Evolutionary conservation across 2,888 invertebrate species (phyloP), one percentile per base, ranked within the genome.

Genomic region (Hartigia nigra): DNA sequence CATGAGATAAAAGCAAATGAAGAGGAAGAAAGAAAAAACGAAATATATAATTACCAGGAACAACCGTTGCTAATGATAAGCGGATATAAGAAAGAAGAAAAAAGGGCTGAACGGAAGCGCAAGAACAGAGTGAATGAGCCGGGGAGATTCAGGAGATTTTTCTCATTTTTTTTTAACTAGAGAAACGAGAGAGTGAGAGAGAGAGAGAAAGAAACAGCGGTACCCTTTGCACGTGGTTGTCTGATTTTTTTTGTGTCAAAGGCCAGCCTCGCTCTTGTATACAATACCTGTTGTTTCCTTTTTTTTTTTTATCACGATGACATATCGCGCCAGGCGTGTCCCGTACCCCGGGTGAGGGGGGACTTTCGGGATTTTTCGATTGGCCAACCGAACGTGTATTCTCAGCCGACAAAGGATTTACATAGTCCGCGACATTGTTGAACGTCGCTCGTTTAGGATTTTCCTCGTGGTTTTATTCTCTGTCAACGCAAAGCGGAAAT

Each of bases 11-110:
- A 55, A 23, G 14, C 23, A 55, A 9, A 2, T 2, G 55, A 55
- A 55, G 55, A 55, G 55, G 55, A 23, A 23, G 9, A 55, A 55
- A 23, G 23, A 76, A 23, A 55, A 76, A 76, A 74, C 74, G 78
- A 79, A 76, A 75, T 55, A 39, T 77, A 74, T 12, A 75, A 74
- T 31, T 70, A 69, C 12, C 31, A 69, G 32, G 70, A 77, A 31
- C 31, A 76, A 39, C 76, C 74, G 79, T 74, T 75, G 23, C 23
- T 9, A 23, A 55, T 23, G 36, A 32, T 39, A 70, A 75, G n/a
- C 76, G 31, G 34, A 70, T 75, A 36, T 76, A 34, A 74, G 69
- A 76, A 32, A 31, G 31, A 4, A 69, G 76, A 72, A n/a, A 34
- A 77, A 74, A 32, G 12, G 14, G 69, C 11, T 4, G 31, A 34